Evolutionary conservation across 2,888 invertebrate genomes (phyloP).

Genomic region (Hirtodrosophila confusa): DNA sequence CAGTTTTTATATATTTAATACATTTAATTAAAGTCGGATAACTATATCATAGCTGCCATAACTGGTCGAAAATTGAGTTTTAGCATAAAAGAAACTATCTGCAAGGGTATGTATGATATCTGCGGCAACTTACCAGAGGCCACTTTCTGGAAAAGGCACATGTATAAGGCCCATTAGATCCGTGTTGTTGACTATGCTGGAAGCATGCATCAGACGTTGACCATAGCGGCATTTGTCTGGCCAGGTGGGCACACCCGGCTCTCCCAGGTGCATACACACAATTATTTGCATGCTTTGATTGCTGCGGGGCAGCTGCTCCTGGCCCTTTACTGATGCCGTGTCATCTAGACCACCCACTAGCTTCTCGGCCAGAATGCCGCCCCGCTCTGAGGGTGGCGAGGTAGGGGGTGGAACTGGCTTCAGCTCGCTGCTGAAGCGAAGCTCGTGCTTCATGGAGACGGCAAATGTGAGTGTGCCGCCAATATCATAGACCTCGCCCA

Average conservation of each 20-base stretch:
- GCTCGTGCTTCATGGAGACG: slow-evolving; percentile 88
- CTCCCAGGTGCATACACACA: slow-evolving; percentile 87
- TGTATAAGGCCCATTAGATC: slow-evolving; percentile 87
- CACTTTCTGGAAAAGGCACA: slow-evolving; percentile 93
- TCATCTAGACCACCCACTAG: slow-evolving; percentile 71
- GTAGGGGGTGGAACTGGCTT: slow-evolving; percentile 56
- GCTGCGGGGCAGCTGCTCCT: slow-evolving; percentile 57
- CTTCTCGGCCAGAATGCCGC: slow-evolving; percentile 81
- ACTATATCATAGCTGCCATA: no score
- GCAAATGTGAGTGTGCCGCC: slow-evolving; percentile 92
- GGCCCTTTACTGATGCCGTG: slow-evolving; percentile 3
- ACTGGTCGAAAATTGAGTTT: no score
- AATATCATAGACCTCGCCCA: slow-evolving; percentile 89
- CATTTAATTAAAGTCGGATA: no score
- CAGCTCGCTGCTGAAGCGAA: slow-evolving; percentile 62
- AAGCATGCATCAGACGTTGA: slow-evolving; percentile 85
- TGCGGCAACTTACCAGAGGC: slow-evolving; percentile 87
- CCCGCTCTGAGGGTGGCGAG: slow-evolving; percentile 64
- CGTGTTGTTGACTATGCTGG: slow-evolving; percentile 88
- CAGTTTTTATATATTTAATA: no score
- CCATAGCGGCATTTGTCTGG: slow-evolving; percentile 87
- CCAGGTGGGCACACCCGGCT: slow-evolving; percentile 87
- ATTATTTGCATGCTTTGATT: slow-evolving; percentile 85
- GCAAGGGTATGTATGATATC: no score
- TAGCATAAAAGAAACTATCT: no score